phyloP scores from a whole-genome alignment of 2,113 vertebrate species.

The Galbula dea region DNA sequence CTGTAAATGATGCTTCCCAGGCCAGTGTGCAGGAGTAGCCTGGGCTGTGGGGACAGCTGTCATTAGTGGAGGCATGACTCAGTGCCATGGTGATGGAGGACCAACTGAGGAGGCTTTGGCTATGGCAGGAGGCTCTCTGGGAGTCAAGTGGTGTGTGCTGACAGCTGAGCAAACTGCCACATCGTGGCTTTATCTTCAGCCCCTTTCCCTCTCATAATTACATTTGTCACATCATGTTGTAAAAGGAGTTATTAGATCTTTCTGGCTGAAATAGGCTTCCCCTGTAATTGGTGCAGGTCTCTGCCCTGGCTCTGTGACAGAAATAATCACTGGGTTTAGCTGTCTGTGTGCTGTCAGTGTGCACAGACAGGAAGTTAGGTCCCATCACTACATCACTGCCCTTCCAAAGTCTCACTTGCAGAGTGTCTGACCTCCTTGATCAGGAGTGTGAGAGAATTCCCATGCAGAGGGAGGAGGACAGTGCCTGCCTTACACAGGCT shows the following conservation, averaged over 20 bases:
- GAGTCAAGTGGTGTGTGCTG: not conserved
- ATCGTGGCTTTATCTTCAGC: not conserved
- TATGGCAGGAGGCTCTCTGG: not conserved
- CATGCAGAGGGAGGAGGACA: rapidly evolving
- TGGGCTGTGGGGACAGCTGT: not conserved
- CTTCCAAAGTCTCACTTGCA: not conserved
- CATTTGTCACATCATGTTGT: not conserved
- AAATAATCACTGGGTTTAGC: not conserved
- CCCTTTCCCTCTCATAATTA: not conserved
- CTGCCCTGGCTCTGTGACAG: not conserved
- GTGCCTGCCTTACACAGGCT: not conserved
- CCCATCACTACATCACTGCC: not conserved
- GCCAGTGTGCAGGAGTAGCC: not conserved
- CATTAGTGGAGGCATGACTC: not conserved
- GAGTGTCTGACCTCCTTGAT: not conserved
- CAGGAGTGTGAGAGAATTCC: rapidly evolving
- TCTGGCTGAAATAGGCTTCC: conserved; percentile 9
- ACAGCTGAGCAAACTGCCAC: not conserved
- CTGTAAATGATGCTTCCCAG: not conserved
- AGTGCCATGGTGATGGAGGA: not conserved
- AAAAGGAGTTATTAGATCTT: conserved; percentile 12
- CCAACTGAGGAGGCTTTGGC: not conserved
- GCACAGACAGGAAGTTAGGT: not conserved
- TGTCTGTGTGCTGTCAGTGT: not conserved
- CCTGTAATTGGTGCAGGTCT: not conserved